A percentile compares a stretch with the other conserved stretches of the same genome.
Conservation (phyloP, 2,797 vertebrate species). For the Eremophila alpestris region DNA sequence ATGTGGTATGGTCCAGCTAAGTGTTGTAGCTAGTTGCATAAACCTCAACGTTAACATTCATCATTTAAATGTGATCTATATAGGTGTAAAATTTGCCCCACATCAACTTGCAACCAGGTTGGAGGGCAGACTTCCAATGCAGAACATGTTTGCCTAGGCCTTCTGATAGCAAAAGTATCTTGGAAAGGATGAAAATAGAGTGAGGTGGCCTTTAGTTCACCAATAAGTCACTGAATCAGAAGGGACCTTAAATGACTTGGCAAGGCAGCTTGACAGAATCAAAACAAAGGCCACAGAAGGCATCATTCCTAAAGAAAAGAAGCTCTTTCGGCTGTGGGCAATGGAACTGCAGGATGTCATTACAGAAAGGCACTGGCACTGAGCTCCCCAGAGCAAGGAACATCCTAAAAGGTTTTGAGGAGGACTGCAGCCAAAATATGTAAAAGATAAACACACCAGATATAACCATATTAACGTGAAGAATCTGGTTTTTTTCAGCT, state of each 20-base stretch:
- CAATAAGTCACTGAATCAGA: not conserved
- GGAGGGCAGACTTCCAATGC: not conserved
- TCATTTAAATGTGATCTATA: not conserved
- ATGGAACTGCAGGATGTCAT: not conserved
- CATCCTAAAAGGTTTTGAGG: not conserved
- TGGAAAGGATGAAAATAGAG: not conserved
- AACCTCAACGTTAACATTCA: not conserved
- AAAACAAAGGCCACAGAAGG: not conserved
- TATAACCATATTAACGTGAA: not conserved
- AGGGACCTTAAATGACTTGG: not conserved
- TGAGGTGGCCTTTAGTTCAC: not conserved
- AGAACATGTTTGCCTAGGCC: not conserved
- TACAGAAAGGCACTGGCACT: not conserved
- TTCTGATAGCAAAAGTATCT: not conserved
- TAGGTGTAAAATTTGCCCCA: not conserved
- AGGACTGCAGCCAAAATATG: not conserved
- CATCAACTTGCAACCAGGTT: not conserved
- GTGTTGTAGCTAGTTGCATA: not conserved
- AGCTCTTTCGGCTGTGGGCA: not conserved
- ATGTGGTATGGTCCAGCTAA: not conserved
- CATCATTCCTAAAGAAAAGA: not conserved
- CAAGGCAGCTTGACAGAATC: not conserved
- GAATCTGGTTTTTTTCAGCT: not conserved
- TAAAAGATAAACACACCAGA: not conserved
- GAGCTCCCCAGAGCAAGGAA: not conserved